Evolutionary conservation across 2,797 vertebrate genomes (phyloP), one percentile per base, ranked within the genome.

Genomic region (Danio choprae): DNA sequence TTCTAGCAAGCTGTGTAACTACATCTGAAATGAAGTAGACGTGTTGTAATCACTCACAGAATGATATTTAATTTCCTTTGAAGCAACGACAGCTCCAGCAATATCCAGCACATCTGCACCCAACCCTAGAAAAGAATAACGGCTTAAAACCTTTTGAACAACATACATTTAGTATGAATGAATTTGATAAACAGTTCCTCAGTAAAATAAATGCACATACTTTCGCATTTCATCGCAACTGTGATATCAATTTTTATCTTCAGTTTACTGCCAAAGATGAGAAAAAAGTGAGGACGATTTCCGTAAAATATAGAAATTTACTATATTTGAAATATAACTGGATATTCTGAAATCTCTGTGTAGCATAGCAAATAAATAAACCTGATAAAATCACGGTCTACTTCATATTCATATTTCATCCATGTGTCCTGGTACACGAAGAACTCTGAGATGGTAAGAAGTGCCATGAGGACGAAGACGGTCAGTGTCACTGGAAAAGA

Each of bases 361-460:
- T 44, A 12, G 18, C 5, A 44, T 5, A 6, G 13, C 0, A 22
- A 20, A 10, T 0, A 12, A 40, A 40, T 40, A 59, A 87, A 98
- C 97, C 97, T 99, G 87, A 90, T 94, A 91, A 95, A 98, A 88
- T 99, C 97, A 89, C 94, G 96, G 91, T 99, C 97, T 86, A 99
- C 97, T 91, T 99, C 96, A 79, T 98, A 99, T 69, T 98, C 96
- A 2, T 98, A 99, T 88, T 95, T 97, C 95, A 99, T 98, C 96
- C 96, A 98, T 0, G 97, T 97, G 85, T 96, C 94, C 81, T 88
- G 95, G 90, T 98, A 99, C 38, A 98, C 96, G 22, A 93, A 96
- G 91, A 98, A 98, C 80, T 99, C 97, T 91, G 98, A 94, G 85
- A 98, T 84, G 79, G 96, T 95, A 77, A 98, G 93, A 40, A 95